A percentile compares a stretch with the other conserved stretches of the same genome.
Conservation (phyloP, 2,113 vertebrate species). For the Polypterus senegalus region DNA sequence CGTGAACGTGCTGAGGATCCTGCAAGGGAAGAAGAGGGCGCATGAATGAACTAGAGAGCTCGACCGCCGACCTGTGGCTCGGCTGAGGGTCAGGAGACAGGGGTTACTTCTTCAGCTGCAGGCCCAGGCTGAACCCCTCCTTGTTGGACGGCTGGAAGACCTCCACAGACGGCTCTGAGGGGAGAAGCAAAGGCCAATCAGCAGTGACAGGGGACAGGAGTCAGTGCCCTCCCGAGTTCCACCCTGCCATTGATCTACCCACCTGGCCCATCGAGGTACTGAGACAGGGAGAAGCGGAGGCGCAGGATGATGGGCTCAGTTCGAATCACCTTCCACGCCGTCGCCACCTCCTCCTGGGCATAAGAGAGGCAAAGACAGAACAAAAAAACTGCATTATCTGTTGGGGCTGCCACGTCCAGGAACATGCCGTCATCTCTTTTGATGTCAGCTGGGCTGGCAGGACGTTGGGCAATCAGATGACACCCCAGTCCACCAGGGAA, state of each 20-base stretch:
- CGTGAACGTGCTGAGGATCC: constrained; percentile 92
- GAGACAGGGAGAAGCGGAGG: constrained; percentile 92
- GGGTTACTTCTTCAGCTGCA: constrained; percentile 91
- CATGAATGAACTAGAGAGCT: neutral
- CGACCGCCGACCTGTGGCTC: neutral
- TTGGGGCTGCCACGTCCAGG: too few species aligned
- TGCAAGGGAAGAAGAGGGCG: constrained; percentile 23
- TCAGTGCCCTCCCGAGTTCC: too few species aligned
- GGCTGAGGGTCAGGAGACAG: neutral
- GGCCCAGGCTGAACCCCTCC: constrained; percentile 88
- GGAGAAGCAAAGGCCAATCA: too few species aligned
- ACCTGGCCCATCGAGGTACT: constrained; percentile 98
- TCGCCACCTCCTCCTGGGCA: constrained; percentile 89
- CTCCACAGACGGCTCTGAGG: constrained; percentile 85
- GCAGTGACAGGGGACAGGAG: too few species aligned
- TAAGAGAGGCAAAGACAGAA: constrained; percentile 10
- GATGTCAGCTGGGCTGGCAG: too few species aligned
- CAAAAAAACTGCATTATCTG: too few species aligned
- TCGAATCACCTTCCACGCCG: constrained; percentile 96
- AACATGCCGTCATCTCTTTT: too few species aligned
- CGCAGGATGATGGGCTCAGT: constrained; percentile 89
- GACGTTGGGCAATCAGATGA: too few species aligned
- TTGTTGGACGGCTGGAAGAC: constrained; percentile 97
- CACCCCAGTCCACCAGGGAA: too few species aligned
- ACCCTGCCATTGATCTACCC: constrained; percentile 29